Base-by-base conservation (phyloP, 2,797 vertebrate genomes). In the Sus cebifrons region DNA sequence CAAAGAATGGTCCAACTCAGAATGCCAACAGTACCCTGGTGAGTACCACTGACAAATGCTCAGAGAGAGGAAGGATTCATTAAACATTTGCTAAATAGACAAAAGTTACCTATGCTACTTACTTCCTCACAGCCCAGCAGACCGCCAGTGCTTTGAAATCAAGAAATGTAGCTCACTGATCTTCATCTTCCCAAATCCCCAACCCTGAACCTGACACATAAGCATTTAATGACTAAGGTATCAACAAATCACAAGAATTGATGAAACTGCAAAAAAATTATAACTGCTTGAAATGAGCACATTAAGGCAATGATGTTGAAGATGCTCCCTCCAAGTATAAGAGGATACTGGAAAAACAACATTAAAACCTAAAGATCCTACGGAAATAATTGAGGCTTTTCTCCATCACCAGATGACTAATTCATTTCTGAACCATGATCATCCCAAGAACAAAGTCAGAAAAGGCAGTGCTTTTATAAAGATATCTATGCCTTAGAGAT, bases 381-480 rank as follows among this genome's bases (percentile, higher is more conserved):
- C 2, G 32, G 64, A 96, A 96, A 82, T 78, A 54, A 78, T 78
- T 9, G 12, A 32, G 23, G 23, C 27, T 91, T 87, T 90, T 9
- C 21, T 75, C 62, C 18, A 89, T 65, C 75, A 75, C 21, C 40
- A 77, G 10, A 29, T 86, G n/a, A 71, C 58, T 87, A 40, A 65
- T 32, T 83, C 36, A 86, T 29, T 67, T 93, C 52, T 86, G 62
- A 97, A 95, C 81, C 13, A 81, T 21, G 25, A 88, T 6, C 21
- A 85, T 14, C 21, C 32, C 49, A 93, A 49, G 52, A 95, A 88
- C 2, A 64, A 95, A 64, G 4, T 84, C 56, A 92, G 62, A 54
- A 95, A 87, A 89, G 36, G 15, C 5, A 58, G 36, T 84, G 40
- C 58, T 73, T 73, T 91, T 94, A 73, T 25, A 83, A 94, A 91